Evolutionary conservation across 2,797 vertebrate genomes (phyloP).

Genomic region (Sebastolobus altivelis): DNA sequence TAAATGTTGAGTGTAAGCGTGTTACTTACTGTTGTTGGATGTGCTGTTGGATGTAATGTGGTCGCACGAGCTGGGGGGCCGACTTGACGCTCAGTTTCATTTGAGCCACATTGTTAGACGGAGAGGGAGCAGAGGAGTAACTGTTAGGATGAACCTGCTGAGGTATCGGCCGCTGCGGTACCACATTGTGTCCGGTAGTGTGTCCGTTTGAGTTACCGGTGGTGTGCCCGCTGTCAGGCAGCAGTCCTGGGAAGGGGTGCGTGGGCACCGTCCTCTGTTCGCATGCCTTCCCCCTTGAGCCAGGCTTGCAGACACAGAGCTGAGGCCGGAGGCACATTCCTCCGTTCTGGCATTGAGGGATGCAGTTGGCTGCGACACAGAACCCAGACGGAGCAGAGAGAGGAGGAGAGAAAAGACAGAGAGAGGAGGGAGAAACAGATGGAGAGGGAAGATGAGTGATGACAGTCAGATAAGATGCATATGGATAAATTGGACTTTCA

Average conservation of each 20-base stretch:
- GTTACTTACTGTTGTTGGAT: conserved; percentile 93
- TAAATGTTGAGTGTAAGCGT: neutral
- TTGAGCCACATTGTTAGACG: conserved; percentile 86
- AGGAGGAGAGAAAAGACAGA: conserved; percentile 13
- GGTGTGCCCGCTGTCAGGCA: conserved; percentile 40
- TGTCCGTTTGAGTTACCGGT: conserved; percentile 69
- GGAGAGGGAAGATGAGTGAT: conserved; percentile 41
- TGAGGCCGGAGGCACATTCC: conserved; percentile 97
- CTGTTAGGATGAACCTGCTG: conserved; percentile 86
- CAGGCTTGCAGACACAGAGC: conserved; percentile 95
- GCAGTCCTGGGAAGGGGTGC: conserved; percentile 77
- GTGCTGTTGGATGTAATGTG: conserved; percentile 90
- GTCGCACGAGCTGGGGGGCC: conserved; percentile 83
- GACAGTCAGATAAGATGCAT: conserved; percentile 20
- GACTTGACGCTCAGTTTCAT: conserved; percentile 94
- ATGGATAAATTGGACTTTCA: conserved; percentile 17
- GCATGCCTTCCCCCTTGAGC: conserved; percentile 92
- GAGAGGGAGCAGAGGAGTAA: conserved; percentile 69
- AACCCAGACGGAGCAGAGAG: conserved; percentile 49
- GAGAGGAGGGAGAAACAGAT: conserved; percentile 36
- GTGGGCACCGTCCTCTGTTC: conserved; percentile 84
- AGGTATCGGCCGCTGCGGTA: conserved; percentile 88
- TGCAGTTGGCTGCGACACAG: conserved; percentile 90
- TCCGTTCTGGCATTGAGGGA: conserved; percentile 96
- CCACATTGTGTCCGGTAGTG: conserved; percentile 75